Base-by-base conservation (phyloP, 2,797 vertebrate species). In the Myotis findleyi region DNA sequence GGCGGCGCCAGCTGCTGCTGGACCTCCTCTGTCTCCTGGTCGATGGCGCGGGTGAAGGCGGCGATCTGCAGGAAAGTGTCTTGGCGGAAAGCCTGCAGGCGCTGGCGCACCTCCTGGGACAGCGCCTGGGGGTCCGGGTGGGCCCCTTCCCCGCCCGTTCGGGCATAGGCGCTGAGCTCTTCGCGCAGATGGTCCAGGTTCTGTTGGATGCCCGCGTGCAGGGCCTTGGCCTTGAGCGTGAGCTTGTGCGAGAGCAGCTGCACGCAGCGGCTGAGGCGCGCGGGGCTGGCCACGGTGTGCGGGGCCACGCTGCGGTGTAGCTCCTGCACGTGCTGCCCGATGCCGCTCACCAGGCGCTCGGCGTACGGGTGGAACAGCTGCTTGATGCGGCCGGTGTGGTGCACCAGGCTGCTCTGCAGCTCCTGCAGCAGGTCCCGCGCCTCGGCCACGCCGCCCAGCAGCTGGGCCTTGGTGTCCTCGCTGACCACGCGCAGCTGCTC, bases 151-250 rank as follows among this genome's bases (percentile, higher is more conserved):
- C 72, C 91, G 59, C 98, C 72, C 1, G 71, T 57, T 1, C 0
- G 27, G 7, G n/a, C 92, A 94, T 12, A 92, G 96, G n/a, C 71
- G 12, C 95, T 94, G 11, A 99, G 62, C 97, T 98, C 99, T 0
- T 3, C 4, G 1, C 97, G 98, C 36, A 99, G 96, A 71, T 96
- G 59, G 5, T 99, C 99, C 95, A 99, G 86, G 21, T 99, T 99
- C 59, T 5, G 1, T 21, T 95, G 84, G 25, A 99, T 89, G 95
- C 98, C 97, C 2, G 5, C 10, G 3, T 97, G 98, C 93, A 99
- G 86, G 0, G 98, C 96, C 1, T 87, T 47, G 1, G 99, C 69
- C 55, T 97, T 98, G 38, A 55, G 96, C 16, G 94, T 97, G 95
- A 98, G 97, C 96, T 97, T 98, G 2, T 44, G n/a, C 0, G 98